These are phyloP conservation scores for Clarias laeviceps DNA, from an alignment of 2,797 vertebrate species.

Conservation along the genomic window DNA sequence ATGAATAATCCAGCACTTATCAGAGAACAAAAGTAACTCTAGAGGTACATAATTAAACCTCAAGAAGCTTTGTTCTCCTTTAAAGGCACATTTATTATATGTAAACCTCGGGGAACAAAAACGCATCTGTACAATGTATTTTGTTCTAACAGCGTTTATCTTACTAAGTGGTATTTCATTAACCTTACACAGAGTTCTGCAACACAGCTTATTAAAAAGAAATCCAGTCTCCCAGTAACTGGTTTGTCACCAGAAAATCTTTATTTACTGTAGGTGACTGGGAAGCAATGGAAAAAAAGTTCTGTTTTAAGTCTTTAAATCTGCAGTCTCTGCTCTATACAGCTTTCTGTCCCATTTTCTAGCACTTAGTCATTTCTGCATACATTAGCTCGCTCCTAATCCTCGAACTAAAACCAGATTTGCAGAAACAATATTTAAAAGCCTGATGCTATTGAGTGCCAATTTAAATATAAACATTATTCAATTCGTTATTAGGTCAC, in stretches of 20 bases:
- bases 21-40: background rate
- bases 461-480: constrained; percentile 2
- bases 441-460: background rate
- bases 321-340: background rate
- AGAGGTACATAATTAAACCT: background rate
- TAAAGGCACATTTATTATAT: background rate
- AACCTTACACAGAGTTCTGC: background rate
- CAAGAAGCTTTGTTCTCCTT: background rate
- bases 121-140: background rate
- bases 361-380: background rate
- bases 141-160: background rate
- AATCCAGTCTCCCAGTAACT: background rate
- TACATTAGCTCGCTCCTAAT: constrained; percentile 25
- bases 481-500: constrained; percentile 30
- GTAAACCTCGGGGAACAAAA: background rate
- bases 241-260: background rate
- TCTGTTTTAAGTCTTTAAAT: background rate
- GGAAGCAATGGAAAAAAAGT: background rate
- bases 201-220: constrained; percentile 7
- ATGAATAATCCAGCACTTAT: background rate
- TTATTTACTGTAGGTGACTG: background rate
- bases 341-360: background rate
- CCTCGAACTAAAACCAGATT: constrained; percentile 23
- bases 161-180: background rate
- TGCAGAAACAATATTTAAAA: constrained; percentile 3